Base-by-base conservation (phyloP, 2,888 invertebrate genomes). In the Alcis repandata region DNA sequence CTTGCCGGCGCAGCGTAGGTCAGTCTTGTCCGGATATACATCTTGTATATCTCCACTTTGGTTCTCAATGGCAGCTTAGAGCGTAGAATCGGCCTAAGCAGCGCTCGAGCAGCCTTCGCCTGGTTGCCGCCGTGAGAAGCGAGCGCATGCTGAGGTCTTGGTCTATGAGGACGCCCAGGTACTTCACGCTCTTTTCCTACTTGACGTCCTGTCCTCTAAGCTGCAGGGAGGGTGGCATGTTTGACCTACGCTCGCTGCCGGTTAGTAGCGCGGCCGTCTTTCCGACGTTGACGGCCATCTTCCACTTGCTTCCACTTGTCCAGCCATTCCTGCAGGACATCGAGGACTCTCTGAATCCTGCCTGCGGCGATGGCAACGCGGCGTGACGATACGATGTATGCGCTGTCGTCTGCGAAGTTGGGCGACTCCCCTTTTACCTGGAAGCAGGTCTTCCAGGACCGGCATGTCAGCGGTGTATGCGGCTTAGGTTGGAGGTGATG, bases 401-500 rank as follows among this genome's bases (percentile, higher is more conserved):
- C 57, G 9, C 59, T 60, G 9, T 67, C 63, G 20, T 60, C 56
- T 0, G 61, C 66, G 40, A 54, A 66, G 0, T n/a, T 52, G 70
- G 43, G 2, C 9, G 17, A 56, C 51, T 1, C 27, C 56, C 32
- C 19, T 15, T 9, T 57, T 38, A 0, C 51, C 59, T 19, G 32
- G 49, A 1, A 46, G 32, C 0, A 1, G 19, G 3, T 52, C 57
- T 17, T 53, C 60, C 15, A 66, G 40, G 11, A 46, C 32, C 0
- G 73, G 74, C 41, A 75, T 70, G 60, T 76, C 74, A 19, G 74
- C 61, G 0, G 75, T 73, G 69, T 69, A 77, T 0, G 7, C 9
- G 0, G 69, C 67, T 51, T 76, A 78, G 0, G 68, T 59, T 0
- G 38, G 54, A 1, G 73, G 76, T 0, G 74, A 76, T 0, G 70